A percentile compares a stretch with the other conserved stretches of the same genome.
Evolutionary conservation across 2,113 vertebrate species (phyloP).

Genomic region (Gambusia holbrooki): DNA sequence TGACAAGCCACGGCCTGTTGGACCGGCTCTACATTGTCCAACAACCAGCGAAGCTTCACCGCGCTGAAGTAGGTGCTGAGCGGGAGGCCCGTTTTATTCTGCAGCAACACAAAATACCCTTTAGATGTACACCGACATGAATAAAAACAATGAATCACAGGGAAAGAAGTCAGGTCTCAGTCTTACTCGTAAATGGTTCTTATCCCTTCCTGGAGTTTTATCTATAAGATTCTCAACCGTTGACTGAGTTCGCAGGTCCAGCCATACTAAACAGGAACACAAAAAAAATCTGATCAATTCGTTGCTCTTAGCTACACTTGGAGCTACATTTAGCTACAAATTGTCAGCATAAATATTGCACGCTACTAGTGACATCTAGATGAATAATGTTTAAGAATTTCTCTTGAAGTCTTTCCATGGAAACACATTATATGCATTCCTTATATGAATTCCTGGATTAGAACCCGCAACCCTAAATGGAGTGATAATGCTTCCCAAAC

Average conservation of each 20-base stretch:
- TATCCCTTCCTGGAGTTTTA: constrained; percentile 93
- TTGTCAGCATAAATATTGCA: too few species aligned
- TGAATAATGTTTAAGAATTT: too few species aligned
- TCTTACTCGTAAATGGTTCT: constrained; percentile 91
- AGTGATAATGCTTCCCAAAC: not conserved
- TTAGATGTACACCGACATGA: not conserved
- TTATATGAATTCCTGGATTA: too few species aligned
- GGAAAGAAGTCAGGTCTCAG: not conserved
- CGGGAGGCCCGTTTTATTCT: constrained; percentile 96
- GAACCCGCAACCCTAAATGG: too few species aligned
- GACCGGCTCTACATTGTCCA: constrained; percentile 90
- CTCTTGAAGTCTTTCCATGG: too few species aligned
- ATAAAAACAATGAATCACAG: not conserved
- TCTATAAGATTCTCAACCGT: constrained; percentile 93
- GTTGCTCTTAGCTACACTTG: too few species aligned
- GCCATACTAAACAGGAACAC: constrained; percentile 86
- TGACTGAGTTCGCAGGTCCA: constrained; percentile 95
- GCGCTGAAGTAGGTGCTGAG: constrained; percentile 99
- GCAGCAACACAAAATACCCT: not conserved
- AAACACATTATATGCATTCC: too few species aligned
- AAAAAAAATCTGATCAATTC: not conserved
- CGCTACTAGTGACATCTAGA: too few species aligned
- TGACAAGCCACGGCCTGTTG: constrained; percentile 82
- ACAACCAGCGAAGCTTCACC: constrained; percentile 95
- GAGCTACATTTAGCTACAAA: too few species aligned